phyloP scores from a whole-genome alignment of 2,888 invertebrate genomes.

The Eupithecia exiguata region DNA sequence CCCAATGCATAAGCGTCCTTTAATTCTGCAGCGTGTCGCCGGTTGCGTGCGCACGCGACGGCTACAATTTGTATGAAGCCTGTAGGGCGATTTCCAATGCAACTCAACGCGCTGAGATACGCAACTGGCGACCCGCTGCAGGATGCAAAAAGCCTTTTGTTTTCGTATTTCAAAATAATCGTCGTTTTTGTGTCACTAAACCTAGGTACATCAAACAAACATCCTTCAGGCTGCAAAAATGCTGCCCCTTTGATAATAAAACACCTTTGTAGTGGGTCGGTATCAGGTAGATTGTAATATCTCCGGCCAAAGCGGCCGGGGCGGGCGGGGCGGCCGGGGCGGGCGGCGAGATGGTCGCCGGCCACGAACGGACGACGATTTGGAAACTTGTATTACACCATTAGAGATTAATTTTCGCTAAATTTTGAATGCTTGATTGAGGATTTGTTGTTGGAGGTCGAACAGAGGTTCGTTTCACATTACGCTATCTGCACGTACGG shows the following conservation, averaged over 20 bases:
- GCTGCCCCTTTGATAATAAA: conserved; percentile 9
- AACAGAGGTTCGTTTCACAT: neutral
- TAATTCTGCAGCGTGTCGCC: too few relatives aligned
- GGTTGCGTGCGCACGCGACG: too few relatives aligned
- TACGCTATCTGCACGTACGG: neutral
- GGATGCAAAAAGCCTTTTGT: too few relatives aligned
- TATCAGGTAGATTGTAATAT: neutral
- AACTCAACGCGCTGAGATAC: too few relatives aligned
- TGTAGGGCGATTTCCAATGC: too few relatives aligned
- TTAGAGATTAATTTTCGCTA: neutral
- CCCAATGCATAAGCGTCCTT: too few relatives aligned
- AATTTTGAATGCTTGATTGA: neutral
- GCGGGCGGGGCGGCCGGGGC: conserved; percentile 11
- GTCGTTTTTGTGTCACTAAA: neutral
- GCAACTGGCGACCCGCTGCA: too few relatives aligned
- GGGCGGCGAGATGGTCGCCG: conserved; percentile 19
- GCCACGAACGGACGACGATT: conserved; percentile 24
- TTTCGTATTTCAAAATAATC: conserved; percentile 1
- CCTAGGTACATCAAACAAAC: neutral
- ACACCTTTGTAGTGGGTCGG: neutral
- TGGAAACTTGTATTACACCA: conserved; percentile 17
- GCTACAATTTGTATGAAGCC: too few relatives aligned
- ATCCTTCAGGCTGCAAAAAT: neutral
- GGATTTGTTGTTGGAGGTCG: neutral
- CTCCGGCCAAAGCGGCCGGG: neutral